Percentiles rank a stretch among this genome's conserved stretches.
phyloP scores from a whole-genome alignment of 64 coral and sea anemone species.

The Montipora sp. region DNA sequence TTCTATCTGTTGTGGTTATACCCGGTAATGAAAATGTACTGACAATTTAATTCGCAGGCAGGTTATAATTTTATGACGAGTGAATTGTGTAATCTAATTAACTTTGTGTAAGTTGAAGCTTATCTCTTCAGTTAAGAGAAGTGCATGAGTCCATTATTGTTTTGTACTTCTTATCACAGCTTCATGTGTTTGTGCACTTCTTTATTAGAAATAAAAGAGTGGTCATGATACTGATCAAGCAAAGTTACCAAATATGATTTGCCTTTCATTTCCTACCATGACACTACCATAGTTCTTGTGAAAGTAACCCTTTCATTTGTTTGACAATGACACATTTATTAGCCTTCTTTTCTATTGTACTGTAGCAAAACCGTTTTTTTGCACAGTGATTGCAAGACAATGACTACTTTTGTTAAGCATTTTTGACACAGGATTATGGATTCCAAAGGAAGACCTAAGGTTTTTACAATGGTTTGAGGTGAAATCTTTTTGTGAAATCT shows the following conservation, averaged over 20 bases:
- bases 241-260: neutral
- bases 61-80: neutral
- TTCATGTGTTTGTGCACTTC: neutral
- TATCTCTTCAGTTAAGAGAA: neutral
- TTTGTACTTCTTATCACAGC: neutral
- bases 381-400: slow-evolving; percentile 13
- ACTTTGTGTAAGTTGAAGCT: neutral
- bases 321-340: slow-evolving; percentile 11
- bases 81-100: neutral
- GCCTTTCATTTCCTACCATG: neutral
- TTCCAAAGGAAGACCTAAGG: neutral
- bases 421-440: slow-evolving; percentile 1
- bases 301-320: slow-evolving; percentile 24
- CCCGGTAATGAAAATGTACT: neutral
- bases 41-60: neutral
- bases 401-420: neutral
- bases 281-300: slow-evolving; percentile 1
- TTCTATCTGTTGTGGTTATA: slow-evolving; percentile 15
- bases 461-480: neutral
- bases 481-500: slow-evolving; percentile 18
- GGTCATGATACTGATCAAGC: slow-evolving; percentile 20
- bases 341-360: neutral
- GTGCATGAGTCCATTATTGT: neutral
- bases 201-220: neutral
- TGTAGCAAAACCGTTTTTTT: slow-evolving; percentile 10